Conservation (phyloP, 2,888 invertebrate species). For the Morpho helenor region DNA sequence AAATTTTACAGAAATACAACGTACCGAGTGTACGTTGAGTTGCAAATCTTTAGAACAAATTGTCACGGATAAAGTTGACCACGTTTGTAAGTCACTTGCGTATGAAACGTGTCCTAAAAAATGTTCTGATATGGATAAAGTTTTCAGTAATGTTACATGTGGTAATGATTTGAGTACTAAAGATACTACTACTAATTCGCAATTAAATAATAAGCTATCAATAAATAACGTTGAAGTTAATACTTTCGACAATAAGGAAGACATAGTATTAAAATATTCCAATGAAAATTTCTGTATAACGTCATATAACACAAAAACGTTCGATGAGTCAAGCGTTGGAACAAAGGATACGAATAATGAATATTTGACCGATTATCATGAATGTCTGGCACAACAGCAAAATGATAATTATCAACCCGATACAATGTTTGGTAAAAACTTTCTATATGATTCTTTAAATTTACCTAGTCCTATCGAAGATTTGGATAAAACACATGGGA, state of each 20-base stretch:
- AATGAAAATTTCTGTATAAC: conserved; percentile 27
- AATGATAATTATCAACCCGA: conserved; percentile 20
- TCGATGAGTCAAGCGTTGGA: conserved; percentile 30
- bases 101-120: conserved; percentile 33
- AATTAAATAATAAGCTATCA: background rate
- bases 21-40: conserved; percentile 52
- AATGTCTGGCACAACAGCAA: conserved; percentile 4
- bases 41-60: conserved; percentile 46
- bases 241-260: conserved; percentile 28
- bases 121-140: conserved; percentile 45
- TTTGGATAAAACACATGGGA: conserved; percentile 24
- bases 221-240: conserved; percentile 6
- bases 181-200: background rate
- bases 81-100: conserved; percentile 41
- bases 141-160: conserved; percentile 24
- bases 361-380: conserved; percentile 20
- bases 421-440: conserved; percentile 26
- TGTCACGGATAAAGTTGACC: conserved; percentile 37
- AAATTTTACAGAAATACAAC: conserved; percentile 29
- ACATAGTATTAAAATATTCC: conserved; percentile 40
- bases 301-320: conserved; percentile 35
- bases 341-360: conserved; percentile 21
- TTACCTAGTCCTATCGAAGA: conserved; percentile 32
- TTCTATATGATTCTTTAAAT: conserved; percentile 36
- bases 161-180: conserved; percentile 7